Conservation (phyloP, 92 coral and sea anemone species). For the Isaurus tuberculatus region DNA sequence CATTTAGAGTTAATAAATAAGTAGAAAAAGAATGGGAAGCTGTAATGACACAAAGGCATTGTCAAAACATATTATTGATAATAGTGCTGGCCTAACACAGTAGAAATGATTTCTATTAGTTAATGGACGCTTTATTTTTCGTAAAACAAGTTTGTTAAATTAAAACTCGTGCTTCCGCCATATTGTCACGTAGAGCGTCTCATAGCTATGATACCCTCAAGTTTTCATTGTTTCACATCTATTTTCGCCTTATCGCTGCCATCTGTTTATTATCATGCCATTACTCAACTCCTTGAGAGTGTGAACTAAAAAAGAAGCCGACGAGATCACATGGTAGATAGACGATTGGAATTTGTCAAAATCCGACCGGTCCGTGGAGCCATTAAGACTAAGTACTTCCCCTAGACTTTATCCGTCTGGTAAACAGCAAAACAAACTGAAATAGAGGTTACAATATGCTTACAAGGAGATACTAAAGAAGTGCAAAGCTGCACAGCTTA, state of each 20-base stretch:
- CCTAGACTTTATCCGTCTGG: not conserved
- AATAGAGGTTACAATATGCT: conserved; percentile 3
- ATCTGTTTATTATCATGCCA: conserved; percentile 35
- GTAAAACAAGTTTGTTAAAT: not conserved
- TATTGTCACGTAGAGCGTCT: not conserved
- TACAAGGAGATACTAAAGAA: not conserved
- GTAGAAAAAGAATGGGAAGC: too few species aligned
- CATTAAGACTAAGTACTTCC: conserved; percentile 20
- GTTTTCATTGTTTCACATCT: conserved; percentile 4
- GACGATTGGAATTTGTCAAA: conserved; percentile 27
- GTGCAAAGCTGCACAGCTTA: conserved; percentile 39
- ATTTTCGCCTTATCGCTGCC: conserved; percentile 18
- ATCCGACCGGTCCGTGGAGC: conserved; percentile 14
- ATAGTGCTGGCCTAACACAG: not conserved
- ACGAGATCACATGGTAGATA: conserved; percentile 22
- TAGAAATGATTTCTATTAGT: too few species aligned
- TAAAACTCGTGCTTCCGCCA: not conserved
- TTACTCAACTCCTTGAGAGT: conserved; percentile 30
- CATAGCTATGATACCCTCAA: not conserved
- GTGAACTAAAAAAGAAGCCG: conserved; percentile 37
- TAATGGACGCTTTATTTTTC: too few species aligned
- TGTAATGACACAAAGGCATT: too few species aligned
- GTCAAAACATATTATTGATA: too few species aligned
- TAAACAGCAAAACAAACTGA: not conserved
- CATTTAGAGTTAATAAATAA: too few species aligned